Evolutionary conservation across 2,888 invertebrate genomes (phyloP).

Genomic region (Andrena bucephala): DNA sequence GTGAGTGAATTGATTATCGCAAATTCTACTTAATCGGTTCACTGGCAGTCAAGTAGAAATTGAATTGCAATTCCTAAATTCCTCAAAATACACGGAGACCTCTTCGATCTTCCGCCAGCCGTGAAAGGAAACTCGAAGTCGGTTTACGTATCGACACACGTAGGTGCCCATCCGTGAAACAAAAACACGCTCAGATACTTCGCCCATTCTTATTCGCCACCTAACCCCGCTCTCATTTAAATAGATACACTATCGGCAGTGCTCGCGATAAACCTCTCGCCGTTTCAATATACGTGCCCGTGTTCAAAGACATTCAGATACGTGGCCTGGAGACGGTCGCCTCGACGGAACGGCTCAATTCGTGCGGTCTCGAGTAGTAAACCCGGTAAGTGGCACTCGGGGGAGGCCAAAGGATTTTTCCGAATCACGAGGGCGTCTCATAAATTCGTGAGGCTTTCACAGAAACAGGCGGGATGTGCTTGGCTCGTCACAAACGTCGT

Average conservation of each 20-base stretch:
- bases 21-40: too few relatives aligned
- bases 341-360: slow-evolving; percentile 37
- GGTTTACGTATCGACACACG: not conserved
- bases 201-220: slow-evolving; percentile 6
- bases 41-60: not conserved
- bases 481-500: slow-evolving; percentile 53
- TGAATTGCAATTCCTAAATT: not conserved
- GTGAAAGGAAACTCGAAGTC: not conserved
- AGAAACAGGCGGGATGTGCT: slow-evolving; percentile 3
- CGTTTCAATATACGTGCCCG: slow-evolving; percentile 41
- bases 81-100: not conserved
- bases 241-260: slow-evolving; percentile 3
- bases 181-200: not conserved
- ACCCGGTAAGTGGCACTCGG: slow-evolving; percentile 43
- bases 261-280: slow-evolving; percentile 27
- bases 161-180: not conserved
- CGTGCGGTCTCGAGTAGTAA: slow-evolving; percentile 41
- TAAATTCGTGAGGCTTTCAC: slow-evolving; percentile 45
- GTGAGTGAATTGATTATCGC: not conserved
- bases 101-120: not conserved
- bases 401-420: slow-evolving; percentile 44
- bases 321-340: slow-evolving; percentile 18
- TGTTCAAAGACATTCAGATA: slow-evolving; percentile 45
- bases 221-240: slow-evolving; percentile 23
- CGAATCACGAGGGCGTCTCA: slow-evolving; percentile 48